Percentiles rank a stretch among this genome's conserved stretches.
phyloP scores from a whole-genome alignment of 2,888 invertebrate genomes.

The Caenorhabditis plicata region DNA sequence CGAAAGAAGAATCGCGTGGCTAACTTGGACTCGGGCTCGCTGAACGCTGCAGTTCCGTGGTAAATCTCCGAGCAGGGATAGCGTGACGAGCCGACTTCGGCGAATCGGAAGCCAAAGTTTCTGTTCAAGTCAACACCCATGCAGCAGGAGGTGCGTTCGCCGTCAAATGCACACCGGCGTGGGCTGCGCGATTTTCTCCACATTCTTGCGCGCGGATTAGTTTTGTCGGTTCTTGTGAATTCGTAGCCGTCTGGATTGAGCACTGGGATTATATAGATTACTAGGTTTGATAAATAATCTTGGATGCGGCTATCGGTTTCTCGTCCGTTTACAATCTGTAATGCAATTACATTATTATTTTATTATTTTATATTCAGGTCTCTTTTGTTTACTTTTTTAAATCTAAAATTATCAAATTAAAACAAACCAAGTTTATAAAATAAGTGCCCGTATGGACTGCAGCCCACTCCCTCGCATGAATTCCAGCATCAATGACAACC shows the following conservation, averaged over 20 bases:
- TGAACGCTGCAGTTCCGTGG: constrained; percentile 60
- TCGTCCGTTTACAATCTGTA: constrained; percentile 51
- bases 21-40: constrained; percentile 60
- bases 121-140: constrained; percentile 62
- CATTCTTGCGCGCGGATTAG: constrained; percentile 57
- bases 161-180: constrained; percentile 48
- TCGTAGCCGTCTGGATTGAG: constrained; percentile 64
- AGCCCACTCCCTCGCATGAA: constrained; percentile 60
- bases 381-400: too few species aligned
- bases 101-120: constrained; percentile 62
- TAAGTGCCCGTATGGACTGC: constrained; percentile 61
- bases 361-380: neutral
- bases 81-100: constrained; percentile 58
- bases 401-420: neutral
- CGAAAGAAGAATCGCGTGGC: neutral
- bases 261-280: constrained; percentile 60
- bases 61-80: constrained; percentile 64
- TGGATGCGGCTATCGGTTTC: constrained; percentile 43
- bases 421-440: constrained; percentile 55
- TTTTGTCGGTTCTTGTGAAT: constrained; percentile 57
- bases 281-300: constrained; percentile 46
- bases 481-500: constrained; percentile 62
- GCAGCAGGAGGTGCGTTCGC: constrained; percentile 52
- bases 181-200: constrained; percentile 61
- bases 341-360: neutral